Evolutionary conservation across 2,797 vertebrate species (phyloP), one percentile per base, ranked within the genome.

Genomic region (Natrix natrix): DNA sequence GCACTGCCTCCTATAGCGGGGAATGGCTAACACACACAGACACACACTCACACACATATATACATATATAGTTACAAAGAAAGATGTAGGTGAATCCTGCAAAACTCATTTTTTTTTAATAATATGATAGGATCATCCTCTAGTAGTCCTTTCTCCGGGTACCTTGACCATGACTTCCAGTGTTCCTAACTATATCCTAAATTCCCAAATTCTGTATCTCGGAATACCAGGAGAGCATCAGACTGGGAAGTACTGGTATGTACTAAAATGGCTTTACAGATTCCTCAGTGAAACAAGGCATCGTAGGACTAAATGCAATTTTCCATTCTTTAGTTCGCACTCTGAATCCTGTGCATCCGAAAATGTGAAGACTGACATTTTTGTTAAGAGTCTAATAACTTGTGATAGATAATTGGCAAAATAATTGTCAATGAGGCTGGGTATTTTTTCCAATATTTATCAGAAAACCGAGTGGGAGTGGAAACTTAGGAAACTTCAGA

Each of bases 401-500:
- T 37, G 13, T 88, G 43, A 28, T 66, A n/a, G 48, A 54, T 14
- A 78, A 61, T n/a, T 88, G 28, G 2, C 28, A 88, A 52, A 28
- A 28, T 59, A 61, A 60, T 24, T 63, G 17, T 91, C 37, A 91
- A 88, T 69, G 88, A 61, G 24, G 5, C n/a, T 83, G 24, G 10
- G 4, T 24, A 17, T 24, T 87, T 43, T 55, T 52, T 74, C 24
- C 22, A 43, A 63, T 55, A 14, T 94, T 90, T 95, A 97, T 91
- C 95, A 98, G 97, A 96, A 96, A 91, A 93, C 90, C 24, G 95
- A 97, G 74, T 96, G 95, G 97, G 97, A 96, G 90, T 97, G 90
- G 43, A 97, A 94, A 69, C 57, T 98, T 59, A 96, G 96, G 92
- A 96, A 96, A 57, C 54, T 97, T 61, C 96, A 97, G 3, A 94